phyloP scores from a whole-genome alignment of 2,113 vertebrate genomes.

The Melanotaenia duboulayi region DNA sequence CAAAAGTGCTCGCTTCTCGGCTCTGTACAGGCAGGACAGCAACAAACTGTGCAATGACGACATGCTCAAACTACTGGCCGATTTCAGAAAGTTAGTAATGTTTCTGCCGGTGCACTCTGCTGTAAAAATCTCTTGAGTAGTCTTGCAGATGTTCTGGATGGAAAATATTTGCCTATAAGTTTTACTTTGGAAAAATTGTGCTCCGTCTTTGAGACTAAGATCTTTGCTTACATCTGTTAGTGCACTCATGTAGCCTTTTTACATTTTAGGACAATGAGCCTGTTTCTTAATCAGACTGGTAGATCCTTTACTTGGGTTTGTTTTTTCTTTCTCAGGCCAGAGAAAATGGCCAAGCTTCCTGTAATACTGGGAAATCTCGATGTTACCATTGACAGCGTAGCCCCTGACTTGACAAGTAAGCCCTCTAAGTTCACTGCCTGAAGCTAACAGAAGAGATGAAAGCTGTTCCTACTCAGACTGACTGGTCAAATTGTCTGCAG shows the following conservation, averaged over 20 bases:
- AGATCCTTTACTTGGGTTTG: constrained; percentile 48
- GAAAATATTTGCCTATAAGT: constrained; percentile 39
- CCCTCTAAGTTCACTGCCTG: constrained; percentile 36
- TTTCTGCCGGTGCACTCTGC: not conserved
- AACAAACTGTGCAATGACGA: constrained; percentile 98
- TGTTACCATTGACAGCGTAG: constrained; percentile 94
- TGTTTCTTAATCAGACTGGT: constrained; percentile 60
- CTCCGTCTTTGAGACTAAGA: constrained; percentile 31
- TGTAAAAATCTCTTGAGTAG: constrained; percentile 9
- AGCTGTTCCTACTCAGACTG: constrained; percentile 15
- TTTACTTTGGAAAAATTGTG: constrained; percentile 30
- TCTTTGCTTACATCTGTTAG: constrained; percentile 49
- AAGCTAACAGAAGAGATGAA: constrained; percentile 26
- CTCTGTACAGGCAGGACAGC: constrained; percentile 95
- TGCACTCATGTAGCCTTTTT: constrained; percentile 19
- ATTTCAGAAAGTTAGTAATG: constrained; percentile 94
- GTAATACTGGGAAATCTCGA: constrained; percentile 98
- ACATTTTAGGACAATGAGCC: constrained; percentile 1
- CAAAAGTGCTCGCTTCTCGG: constrained; percentile 93
- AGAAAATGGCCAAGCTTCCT: constrained; percentile 98
- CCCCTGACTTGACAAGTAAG: constrained; percentile 95
- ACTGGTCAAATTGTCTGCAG: constrained; percentile 27
- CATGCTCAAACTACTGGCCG: constrained; percentile 94
- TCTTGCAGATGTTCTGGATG: constrained; percentile 34
- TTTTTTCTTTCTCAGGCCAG: constrained; percentile 85